Evolutionary conservation across 2,113 vertebrate genomes (phyloP).

Genomic region (Notothenia coriiceps): DNA sequence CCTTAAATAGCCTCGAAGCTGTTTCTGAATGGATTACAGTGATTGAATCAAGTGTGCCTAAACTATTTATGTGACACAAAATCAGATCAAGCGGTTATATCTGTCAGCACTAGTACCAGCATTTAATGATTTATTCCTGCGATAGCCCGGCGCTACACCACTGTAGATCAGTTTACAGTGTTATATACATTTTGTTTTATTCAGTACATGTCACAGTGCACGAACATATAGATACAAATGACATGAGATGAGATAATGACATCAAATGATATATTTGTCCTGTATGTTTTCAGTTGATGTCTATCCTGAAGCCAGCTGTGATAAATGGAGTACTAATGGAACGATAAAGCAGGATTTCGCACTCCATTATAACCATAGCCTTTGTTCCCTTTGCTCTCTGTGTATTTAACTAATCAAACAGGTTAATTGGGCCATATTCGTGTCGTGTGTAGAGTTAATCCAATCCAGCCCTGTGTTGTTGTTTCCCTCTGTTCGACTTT

Average conservation of each 20-base stretch:
- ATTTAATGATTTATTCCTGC: constrained; percentile 36
- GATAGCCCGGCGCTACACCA: constrained; percentile 20
- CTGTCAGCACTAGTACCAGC: constrained; percentile 30
- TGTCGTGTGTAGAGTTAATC: constrained; percentile 34
- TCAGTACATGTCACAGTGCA: not conserved
- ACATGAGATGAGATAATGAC: not conserved
- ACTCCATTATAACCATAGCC: not conserved
- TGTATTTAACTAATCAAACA: constrained; percentile 1
- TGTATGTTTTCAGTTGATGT: not conserved
- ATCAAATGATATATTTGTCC: constrained; percentile 14
- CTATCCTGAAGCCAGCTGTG: not conserved
- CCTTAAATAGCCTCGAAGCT: constrained; percentile 20
- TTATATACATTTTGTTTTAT: not conserved
- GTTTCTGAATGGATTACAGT: constrained; percentile 17
- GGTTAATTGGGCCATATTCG: constrained; percentile 35
- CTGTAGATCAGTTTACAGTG: no score
- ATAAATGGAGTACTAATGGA: constrained; percentile 1
- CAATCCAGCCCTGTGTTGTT: constrained; percentile 33
- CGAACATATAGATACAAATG: not conserved
- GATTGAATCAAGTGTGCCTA: constrained; percentile 56
- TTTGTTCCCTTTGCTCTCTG: not conserved
- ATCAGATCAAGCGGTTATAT: constrained; percentile 38
- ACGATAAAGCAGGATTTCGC: not conserved
- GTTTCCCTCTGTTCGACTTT: constrained; percentile 63
- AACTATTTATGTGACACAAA: constrained; percentile 30